Percentiles rank a stretch among this genome's conserved stretches.
Evolutionary conservation across 2,888 invertebrate species (phyloP).

Genomic region (Ethmia dodecea): DNA sequence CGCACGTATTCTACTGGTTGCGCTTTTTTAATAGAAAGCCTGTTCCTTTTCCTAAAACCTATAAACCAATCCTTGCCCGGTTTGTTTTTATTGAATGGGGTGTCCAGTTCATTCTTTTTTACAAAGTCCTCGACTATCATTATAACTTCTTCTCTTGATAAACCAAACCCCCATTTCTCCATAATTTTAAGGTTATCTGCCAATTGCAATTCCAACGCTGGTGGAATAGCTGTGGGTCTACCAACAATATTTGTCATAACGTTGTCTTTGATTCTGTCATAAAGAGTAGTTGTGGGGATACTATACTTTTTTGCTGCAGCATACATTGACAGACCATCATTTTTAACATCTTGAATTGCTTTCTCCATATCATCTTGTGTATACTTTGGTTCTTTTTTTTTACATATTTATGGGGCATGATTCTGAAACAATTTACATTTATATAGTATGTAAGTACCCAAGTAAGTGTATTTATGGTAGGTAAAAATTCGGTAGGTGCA

Average conservation of each 20-base stretch:
- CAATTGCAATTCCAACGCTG: neutral
- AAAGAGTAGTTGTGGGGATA: neutral
- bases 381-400: neutral
- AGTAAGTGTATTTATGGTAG: too few species aligned
- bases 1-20: constrained; percentile 24
- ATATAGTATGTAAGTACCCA: too few species aligned
- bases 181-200: neutral
- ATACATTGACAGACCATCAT: neutral
- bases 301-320: neutral
- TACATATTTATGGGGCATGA: neutral
- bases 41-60: constrained; percentile 22
- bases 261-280: neutral
- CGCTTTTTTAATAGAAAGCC: constrained; percentile 15
- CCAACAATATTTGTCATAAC: neutral
- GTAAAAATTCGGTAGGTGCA: too few species aligned
- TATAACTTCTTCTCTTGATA: constrained; percentile 26
- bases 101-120: constrained; percentile 21
- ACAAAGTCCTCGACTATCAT: constrained; percentile 22
- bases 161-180: constrained; percentile 30
- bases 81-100: constrained; percentile 25
- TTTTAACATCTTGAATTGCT: constrained; percentile 1
- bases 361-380: neutral
- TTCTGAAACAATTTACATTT: too few species aligned
- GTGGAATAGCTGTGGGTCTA: neutral
- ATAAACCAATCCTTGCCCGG: constrained; percentile 28